These are phyloP conservation scores for Cladopsammia gracilis DNA, from an alignment of 64 coral and sea anemone genomes.

Conservation along the genomic window DNA sequence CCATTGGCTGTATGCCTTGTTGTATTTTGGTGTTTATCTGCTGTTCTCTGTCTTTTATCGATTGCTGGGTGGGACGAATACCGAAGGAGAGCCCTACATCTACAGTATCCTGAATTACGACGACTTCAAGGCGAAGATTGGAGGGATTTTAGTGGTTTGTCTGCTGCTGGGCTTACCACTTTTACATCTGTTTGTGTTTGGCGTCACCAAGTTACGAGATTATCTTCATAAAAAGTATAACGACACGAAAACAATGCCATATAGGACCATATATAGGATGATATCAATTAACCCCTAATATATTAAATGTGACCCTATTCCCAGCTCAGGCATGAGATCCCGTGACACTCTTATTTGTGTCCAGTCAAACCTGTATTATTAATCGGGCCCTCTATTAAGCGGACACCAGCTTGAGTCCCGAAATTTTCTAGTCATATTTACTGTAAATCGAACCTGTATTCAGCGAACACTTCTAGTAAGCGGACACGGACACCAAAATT, in stretches of 20 bases:
- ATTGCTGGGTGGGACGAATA: constrained; percentile 46
- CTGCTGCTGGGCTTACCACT: neutral
- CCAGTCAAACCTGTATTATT: no score
- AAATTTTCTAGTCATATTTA: no score
- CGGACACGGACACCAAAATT: no score
- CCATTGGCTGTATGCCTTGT: constrained; percentile 66
- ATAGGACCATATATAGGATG: neutral
- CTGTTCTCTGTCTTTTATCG: constrained; percentile 82
- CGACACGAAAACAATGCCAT: neutral
- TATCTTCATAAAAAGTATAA: neutral
- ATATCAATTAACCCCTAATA: no score
- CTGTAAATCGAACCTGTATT: no score
- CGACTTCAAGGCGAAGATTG: neutral
- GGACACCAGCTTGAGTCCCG: no score
- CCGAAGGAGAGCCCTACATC: constrained; percentile 59
- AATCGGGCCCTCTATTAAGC: no score
- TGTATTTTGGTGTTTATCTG: constrained; percentile 63
- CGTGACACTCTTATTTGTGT: no score
- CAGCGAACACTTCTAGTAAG: no score
- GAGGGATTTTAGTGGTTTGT: neutral
- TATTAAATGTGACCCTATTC: no score
- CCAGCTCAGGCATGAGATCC: no score
- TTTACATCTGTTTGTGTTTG: constrained; percentile 22
- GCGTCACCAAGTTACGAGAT: constrained; percentile 45
- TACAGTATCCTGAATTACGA: constrained; percentile 79